These are phyloP conservation scores for Amphibalanus amphitrite DNA, from an alignment of 1,140 invertebrate genomes.

Conservation along the genomic window DNA sequence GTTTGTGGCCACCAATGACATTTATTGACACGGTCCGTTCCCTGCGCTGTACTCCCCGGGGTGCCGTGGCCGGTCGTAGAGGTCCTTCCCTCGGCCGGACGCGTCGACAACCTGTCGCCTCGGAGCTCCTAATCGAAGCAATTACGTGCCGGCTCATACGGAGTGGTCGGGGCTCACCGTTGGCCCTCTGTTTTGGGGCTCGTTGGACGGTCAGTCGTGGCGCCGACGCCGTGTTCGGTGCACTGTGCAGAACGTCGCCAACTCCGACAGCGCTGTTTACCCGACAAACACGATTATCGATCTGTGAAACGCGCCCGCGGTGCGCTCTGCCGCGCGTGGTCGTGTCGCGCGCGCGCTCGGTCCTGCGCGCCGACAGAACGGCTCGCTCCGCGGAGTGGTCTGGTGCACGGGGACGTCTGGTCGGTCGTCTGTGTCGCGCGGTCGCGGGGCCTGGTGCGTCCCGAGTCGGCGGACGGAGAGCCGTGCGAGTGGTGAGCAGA, in stretches of 20 bases:
- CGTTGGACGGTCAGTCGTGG: too few species aligned
- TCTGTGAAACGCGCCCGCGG: not conserved
- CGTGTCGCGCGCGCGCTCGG: not conserved
- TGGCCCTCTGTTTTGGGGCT: not conserved
- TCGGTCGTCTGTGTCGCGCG: too few species aligned
- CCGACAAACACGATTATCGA: not conserved
- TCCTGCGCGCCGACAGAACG: not conserved
- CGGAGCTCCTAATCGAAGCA: not conserved
- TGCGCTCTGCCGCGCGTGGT: not conserved
- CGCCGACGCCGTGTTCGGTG: not conserved
- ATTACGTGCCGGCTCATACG: not conserved
- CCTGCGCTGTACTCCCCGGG: too few species aligned
- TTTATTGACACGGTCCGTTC: too few species aligned
- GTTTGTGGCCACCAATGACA: too few species aligned
- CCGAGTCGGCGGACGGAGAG: too few species aligned
- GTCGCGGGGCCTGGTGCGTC: too few species aligned
- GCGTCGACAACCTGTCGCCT: not conserved
- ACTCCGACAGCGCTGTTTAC: not conserved
- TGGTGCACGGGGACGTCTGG: too few species aligned
- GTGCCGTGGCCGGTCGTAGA: too few species aligned
- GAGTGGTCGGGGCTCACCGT: not conserved
- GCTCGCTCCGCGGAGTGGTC: too few species aligned
- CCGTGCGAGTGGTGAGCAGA: too few species aligned
- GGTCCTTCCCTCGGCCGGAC: too few species aligned
- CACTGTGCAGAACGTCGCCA: not conserved